Percentiles rank a stretch among this genome's conserved stretches.
Evolutionary conservation across 1,140 invertebrate genomes (phyloP).

Genomic region (Eubasilissa regina): DNA sequence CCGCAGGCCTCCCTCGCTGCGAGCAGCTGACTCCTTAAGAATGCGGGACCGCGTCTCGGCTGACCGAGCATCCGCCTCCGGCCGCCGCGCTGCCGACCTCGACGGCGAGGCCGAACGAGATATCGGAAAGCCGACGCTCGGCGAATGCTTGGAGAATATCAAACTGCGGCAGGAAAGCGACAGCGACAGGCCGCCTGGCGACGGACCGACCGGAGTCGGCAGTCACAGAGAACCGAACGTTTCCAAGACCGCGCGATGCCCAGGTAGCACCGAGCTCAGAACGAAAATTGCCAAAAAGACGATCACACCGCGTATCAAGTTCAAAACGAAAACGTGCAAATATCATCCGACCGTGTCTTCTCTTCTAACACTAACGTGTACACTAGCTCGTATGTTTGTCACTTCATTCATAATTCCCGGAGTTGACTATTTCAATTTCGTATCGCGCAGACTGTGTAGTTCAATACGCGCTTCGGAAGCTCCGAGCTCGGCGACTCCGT

Average conservation of each 20-base stretch:
- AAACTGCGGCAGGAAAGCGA: too few relatives aligned
- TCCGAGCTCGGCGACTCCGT: neutral
- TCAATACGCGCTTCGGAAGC: slow-evolving; percentile 13
- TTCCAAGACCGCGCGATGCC: neutral
- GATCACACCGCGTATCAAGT: slow-evolving; percentile 53
- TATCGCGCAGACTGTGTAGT: slow-evolving; percentile 26
- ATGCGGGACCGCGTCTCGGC: neutral
- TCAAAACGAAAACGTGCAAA: slow-evolving; percentile 49
- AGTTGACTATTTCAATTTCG: slow-evolving; percentile 29
- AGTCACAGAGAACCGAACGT: too few relatives aligned
- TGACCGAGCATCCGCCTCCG: too few relatives aligned
- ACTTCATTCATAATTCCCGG: neutral
- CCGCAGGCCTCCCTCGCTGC: slow-evolving; percentile 46
- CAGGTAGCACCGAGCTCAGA: neutral
- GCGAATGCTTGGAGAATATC: too few relatives aligned
- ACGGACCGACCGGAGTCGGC: too few relatives aligned
- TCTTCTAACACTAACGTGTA: slow-evolving; percentile 14
- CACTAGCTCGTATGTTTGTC: neutral
- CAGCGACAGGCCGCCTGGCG: too few relatives aligned
- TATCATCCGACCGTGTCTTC: slow-evolving; percentile 28
- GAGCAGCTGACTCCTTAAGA: neutral
- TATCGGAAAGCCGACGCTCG: too few relatives aligned
- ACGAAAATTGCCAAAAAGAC: slow-evolving; percentile 49
- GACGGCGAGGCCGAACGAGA: too few relatives aligned
- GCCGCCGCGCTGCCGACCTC: too few relatives aligned